Evolutionary conservation across 2,797 vertebrate genomes (phyloP), one percentile per base, ranked within the genome.

Genomic region (Pagetopsis macropterus): DNA sequence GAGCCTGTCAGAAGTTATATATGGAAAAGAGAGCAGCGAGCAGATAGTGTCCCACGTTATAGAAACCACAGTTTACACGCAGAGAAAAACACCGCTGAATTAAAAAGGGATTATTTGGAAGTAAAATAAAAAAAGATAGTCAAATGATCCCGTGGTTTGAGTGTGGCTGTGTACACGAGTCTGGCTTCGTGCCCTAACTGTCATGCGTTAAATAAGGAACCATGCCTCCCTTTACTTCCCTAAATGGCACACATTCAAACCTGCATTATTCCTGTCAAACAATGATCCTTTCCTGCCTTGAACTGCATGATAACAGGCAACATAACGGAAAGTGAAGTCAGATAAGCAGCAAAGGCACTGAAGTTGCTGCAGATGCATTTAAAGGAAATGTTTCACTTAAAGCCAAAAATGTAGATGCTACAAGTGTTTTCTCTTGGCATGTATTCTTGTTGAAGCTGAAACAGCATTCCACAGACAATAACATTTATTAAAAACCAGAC

Each of bases 131-230:
- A 44, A 46, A 51, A 51, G 70, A 76, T 68, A 69, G 40, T 6
- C 76, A 69, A 79, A 87, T 82, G n/a, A 10, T 45, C 3, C 3
- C 9, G 4, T 40, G 19, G 27, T 27, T 27, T 76, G 54, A 27
- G 68, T 17, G n/a, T 55, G 31, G 56, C 14, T 55, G 62, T 58
- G 54, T 61, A 19, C 12, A 48, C 9, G 0, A 10, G 19, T 17
- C 64, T 70, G 74, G 60, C 60, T 65, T 15, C 0, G 37, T 27
- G 75, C 76, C 78, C 66, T 40, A 88, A 89, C 89, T 70, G 89
- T 64, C 84, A 62, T 75, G 51, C 43, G 65, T 75, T 72, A 80
- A 91, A 88, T 70, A 80, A 83, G 76, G 87, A 90, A 89, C 72
- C 50, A 61, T 4, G 55, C 70, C 46, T 78, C 63, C 11, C 21